Evolutionary conservation across 2,113 vertebrate genomes (phyloP).

Genomic region (Hemiprocne comata): DNA sequence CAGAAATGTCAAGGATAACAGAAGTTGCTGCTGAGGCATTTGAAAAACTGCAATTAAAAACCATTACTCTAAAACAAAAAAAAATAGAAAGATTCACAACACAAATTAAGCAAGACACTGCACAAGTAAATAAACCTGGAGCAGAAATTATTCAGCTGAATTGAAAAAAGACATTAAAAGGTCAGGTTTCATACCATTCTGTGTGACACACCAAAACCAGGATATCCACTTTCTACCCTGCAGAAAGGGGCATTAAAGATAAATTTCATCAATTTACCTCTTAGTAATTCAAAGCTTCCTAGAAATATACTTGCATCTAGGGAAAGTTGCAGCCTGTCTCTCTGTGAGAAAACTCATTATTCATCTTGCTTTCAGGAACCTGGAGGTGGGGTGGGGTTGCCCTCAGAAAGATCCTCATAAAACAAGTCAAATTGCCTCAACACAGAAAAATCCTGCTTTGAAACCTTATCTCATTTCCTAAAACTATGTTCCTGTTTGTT

Average conservation of each 20-base stretch:
- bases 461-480: background rate
- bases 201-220: background rate
- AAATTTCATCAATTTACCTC: background rate
- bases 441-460: background rate
- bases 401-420: background rate
- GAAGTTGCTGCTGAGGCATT: conserved; percentile 27
- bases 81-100: background rate
- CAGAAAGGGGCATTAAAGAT: background rate
- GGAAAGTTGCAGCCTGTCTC: background rate
- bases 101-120: conserved; percentile 28
- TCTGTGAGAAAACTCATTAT: background rate
- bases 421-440: background rate
- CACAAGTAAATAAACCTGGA: conserved; percentile 33
- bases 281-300: background rate
- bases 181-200: background rate
- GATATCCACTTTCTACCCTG: background rate
- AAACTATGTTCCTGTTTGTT: background rate
- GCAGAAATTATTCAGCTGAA: background rate
- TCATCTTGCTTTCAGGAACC: background rate
- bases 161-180: background rate
- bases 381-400: accelerated
- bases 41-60: conserved; percentile 34
- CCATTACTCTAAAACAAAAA: background rate
- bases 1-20: conserved; percentile 60
- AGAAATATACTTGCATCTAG: background rate